Percentiles rank a stretch among this genome's conserved stretches.
These are phyloP conservation scores for Oligia fasciuncula DNA, from an alignment of 2,888 invertebrate genomes.

Conservation along the genomic window DNA sequence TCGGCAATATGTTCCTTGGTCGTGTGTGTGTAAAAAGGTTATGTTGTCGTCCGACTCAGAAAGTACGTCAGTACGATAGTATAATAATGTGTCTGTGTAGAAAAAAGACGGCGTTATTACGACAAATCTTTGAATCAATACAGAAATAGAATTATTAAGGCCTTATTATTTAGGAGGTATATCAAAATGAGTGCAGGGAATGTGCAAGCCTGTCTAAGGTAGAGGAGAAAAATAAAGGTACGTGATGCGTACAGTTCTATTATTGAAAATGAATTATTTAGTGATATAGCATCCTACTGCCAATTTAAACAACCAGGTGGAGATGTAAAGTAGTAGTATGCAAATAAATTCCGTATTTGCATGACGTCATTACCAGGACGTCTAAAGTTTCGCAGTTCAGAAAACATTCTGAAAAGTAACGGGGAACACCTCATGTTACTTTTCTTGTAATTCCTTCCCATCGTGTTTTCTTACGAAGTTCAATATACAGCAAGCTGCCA, in stretches of 20 bases:
- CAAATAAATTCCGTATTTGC: background rate
- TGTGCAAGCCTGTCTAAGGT: background rate
- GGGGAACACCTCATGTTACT: background rate
- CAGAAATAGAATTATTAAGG: background rate
- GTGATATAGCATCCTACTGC: background rate
- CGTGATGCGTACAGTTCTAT: background rate
- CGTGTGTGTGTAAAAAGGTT: background rate
- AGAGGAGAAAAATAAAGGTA: constrained; percentile 1
- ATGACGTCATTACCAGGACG: background rate
- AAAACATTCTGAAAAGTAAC: background rate
- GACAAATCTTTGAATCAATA: constrained; percentile 1
- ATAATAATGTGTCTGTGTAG: background rate
- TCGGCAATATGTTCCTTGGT: too few species aligned
- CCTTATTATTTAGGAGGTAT: background rate
- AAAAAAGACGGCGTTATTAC: background rate
- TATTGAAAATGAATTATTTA: background rate
- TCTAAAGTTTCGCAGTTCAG: background rate
- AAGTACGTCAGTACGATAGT: background rate
- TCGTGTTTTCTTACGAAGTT: background rate
- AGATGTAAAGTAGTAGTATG: background rate
- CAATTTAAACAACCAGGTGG: background rate
- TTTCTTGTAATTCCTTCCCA: background rate
- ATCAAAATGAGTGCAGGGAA: background rate
- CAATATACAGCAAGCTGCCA: background rate
- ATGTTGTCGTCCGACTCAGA: background rate